Evolutionary conservation across 2,113 vertebrate genomes (phyloP), one percentile per base, ranked within the genome.

Genomic region (Pavo muticus): DNA sequence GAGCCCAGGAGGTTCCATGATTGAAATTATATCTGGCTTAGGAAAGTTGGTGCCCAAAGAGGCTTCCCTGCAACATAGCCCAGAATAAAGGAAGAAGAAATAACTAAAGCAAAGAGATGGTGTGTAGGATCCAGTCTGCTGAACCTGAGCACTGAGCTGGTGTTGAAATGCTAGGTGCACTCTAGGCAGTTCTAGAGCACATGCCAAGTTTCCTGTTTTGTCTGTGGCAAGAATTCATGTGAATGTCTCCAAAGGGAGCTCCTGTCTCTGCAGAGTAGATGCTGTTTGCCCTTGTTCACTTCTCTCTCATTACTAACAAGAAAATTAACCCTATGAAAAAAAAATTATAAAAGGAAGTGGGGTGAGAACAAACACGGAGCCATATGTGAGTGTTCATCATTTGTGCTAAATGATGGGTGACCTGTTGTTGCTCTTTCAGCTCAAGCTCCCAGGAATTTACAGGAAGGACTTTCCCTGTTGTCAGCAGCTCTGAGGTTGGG

Each of bases 11-110:
- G 57, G 64, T 93, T 67, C 45, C 50, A 91, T 45, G 74, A 35
- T 67, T 92, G 44, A 93, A 96, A 93, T 90, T 57, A 92, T 45
- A 60, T 63, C 87, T 93, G 78, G 79, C 39, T 95, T 84, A 5
- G 14, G 54, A 93, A 87, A 90, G 63, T 8, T 94, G 68, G 24
- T 75, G 93, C 91, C 95, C 83, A 93, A 96, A 91, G 81, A 87
- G 27, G 19, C 10, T 71, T 93, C 71, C 88, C 35, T 90, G 76
- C 72, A 85, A 79, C 67, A 45, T 15, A 78, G 45, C 64, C 25
- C 80, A 94, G 90, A 94, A 40, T 19, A 94, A 82, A 56, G 44
- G 57, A 75, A 79, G 77, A 67, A 30, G 82, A 94, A 40, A 25
- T 50, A 60, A 54, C 18, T 40, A 72, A 85, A 80, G 10, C 25